Evolutionary conservation across 1,140 invertebrate genomes (phyloP).

Genomic region (Ctenoplectra terminalis): DNA sequence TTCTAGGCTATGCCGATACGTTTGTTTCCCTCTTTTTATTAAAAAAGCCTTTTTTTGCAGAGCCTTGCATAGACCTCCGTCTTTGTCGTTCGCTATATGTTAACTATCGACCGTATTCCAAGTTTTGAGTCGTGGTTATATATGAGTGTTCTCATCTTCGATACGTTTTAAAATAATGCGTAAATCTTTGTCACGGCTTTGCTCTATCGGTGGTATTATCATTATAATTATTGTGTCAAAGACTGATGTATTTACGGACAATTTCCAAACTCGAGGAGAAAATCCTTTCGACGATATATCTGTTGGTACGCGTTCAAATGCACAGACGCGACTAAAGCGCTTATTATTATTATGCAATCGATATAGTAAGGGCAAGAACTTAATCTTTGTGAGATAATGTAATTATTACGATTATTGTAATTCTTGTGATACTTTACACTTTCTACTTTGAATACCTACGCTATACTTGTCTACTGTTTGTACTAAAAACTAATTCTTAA

Average conservation of each 20-base stretch:
- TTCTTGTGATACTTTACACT: slow-evolving; percentile 81
- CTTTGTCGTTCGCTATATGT: slow-evolving; percentile 38
- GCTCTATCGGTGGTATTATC: slow-evolving; percentile 65
- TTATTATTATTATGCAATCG: slow-evolving; percentile 68
- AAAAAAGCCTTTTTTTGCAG: slow-evolving; percentile 49
- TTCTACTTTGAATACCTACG: slow-evolving; percentile 79
- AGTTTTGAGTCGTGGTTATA: slow-evolving; percentile 57
- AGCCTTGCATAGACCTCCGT: slow-evolving; percentile 31
- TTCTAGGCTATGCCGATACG: slow-evolving; percentile 46
- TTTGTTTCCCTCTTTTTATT: slow-evolving; percentile 50
- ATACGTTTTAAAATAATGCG: slow-evolving; percentile 41
- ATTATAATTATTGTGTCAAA: slow-evolving; percentile 72
- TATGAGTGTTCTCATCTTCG: slow-evolving; percentile 63
- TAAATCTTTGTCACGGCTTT: slow-evolving; percentile 63
- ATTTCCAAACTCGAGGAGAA: slow-evolving; percentile 50
- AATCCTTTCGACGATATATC: slow-evolving; percentile 20
- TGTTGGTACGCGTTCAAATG: slow-evolving; percentile 44
- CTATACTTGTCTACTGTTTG: slow-evolving; percentile 72
- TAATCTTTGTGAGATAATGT: slow-evolving; percentile 62
- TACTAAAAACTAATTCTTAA: slow-evolving; percentile 64
- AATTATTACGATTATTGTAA: slow-evolving; percentile 76
- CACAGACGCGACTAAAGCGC: slow-evolving; percentile 59
- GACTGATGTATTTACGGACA: slow-evolving; percentile 75
- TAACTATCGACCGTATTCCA: slow-evolving; percentile 49
- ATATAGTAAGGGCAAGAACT: slow-evolving; percentile 58